A percentile compares a stretch with the other conserved stretches of the same genome.
These are phyloP conservation scores for Porites evermanni DNA, from an alignment of 92 coral and sea anemone species.

Conservation along the genomic window DNA sequence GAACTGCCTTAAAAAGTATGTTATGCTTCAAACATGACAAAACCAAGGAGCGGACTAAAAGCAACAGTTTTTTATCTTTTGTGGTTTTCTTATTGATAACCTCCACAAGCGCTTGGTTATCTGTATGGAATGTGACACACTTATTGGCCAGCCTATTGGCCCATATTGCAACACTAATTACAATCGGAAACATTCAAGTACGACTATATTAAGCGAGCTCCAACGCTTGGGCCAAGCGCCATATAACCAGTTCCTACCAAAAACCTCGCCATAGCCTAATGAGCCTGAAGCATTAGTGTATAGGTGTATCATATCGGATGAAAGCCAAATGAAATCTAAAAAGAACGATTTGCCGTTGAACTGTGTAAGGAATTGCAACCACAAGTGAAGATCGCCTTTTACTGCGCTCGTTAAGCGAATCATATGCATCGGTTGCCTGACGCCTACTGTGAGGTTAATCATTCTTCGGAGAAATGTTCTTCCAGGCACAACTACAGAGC, in stretches of 20 bases:
- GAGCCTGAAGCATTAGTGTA: conserved; percentile 49
- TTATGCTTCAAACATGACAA: conserved; percentile 37
- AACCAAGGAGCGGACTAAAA: conserved; percentile 40
- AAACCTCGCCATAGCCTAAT: conserved; percentile 55
- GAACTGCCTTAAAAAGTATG: conserved; percentile 40
- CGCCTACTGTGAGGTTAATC: too few species aligned
- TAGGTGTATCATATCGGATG: conserved; percentile 1
- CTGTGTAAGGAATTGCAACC: conserved; percentile 36
- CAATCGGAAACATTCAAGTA: conserved; percentile 48
- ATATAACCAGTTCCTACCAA: conserved; percentile 52
- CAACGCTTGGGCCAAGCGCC: conserved; percentile 56
- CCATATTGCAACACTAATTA: conserved; percentile 10
- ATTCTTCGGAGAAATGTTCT: conserved; percentile 8
- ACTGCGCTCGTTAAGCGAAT: conserved; percentile 28
- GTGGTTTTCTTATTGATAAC: conserved; percentile 44
- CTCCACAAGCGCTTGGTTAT: conserved; percentile 15
- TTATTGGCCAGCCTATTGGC: conserved; percentile 18
- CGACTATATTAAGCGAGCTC: conserved; percentile 28
- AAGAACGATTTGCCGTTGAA: conserved; percentile 43
- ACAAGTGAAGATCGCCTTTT: conserved; percentile 47
- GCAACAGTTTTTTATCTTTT: conserved; percentile 31
- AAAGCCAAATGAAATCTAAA: conserved; percentile 21
- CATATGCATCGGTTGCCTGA: neutral
- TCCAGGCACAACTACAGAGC: conserved; percentile 6
- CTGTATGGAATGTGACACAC: conserved; percentile 37